phyloP scores from a whole-genome alignment of 2,797 vertebrate species.

The Tragelaphus oryx region DNA sequence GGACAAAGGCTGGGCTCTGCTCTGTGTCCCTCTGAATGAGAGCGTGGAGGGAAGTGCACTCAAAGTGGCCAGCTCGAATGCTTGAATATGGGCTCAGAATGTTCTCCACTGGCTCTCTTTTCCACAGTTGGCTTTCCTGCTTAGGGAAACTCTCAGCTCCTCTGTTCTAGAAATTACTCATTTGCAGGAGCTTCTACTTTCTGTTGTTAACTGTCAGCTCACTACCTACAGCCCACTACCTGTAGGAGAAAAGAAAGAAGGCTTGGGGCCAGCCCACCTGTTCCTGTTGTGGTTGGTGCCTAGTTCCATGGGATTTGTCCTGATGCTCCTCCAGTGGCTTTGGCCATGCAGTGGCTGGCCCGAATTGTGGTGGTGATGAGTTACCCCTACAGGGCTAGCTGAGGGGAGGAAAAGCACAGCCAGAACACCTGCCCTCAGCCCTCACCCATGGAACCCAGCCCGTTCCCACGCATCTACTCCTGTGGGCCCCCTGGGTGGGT shows the following conservation, averaged over 20 bases:
- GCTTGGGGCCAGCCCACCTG: neutral
- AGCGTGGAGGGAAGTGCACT: neutral
- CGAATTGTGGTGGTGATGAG: neutral
- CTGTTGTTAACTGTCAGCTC: neutral
- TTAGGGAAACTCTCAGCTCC: neutral
- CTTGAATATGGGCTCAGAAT: neutral
- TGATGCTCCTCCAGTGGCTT: too few relatives aligned
- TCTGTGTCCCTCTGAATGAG: neutral
- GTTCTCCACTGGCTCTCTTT: neutral
- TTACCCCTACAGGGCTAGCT: neutral
- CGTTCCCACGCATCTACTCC: neutral
- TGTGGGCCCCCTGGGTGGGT: too few relatives aligned
- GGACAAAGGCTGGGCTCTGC: neutral
- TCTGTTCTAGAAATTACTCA: neutral
- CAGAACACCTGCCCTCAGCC: neutral
- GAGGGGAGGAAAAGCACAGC: neutral
- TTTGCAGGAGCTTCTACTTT: neutral
- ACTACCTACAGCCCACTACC: too few relatives aligned
- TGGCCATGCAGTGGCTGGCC: too few relatives aligned
- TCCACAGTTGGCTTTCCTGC: neutral
- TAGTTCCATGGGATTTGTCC: too few relatives aligned
- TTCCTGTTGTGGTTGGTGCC: accelerated
- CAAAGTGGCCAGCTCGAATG: neutral
- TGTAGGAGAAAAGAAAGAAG: neutral
- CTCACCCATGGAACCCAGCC: accelerated